Percentiles rank a stretch among this genome's conserved stretches.
phyloP scores from a whole-genome alignment of 2,888 invertebrate genomes.

The Drosophila seclusa region DNA sequence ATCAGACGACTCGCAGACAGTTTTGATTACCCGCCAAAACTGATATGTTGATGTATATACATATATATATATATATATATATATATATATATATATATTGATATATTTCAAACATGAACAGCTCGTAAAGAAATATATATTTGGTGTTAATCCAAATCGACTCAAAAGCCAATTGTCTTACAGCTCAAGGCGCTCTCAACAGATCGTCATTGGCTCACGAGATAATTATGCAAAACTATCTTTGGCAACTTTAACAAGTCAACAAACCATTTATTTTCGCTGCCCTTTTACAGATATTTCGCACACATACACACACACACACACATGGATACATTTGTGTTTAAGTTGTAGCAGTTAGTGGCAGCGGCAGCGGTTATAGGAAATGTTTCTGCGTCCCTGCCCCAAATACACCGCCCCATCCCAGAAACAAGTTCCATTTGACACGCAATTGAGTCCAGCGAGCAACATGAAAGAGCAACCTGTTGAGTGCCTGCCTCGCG shows the following conservation, averaged over 20 bases:
- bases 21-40: background rate
- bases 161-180: conserved; percentile 23
- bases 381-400: background rate
- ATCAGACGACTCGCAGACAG: background rate
- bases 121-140: background rate
- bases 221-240: conserved; percentile 63
- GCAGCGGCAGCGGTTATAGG: conserved; percentile 40
- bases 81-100: too few relatives aligned
- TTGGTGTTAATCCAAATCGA: conserved; percentile 9
- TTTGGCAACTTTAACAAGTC: conserved; percentile 56
- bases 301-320: conserved; percentile 15
- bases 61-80: too few relatives aligned
- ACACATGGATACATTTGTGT: background rate
- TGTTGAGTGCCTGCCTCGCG: conserved; percentile 49
- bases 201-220: conserved; percentile 21
- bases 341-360: conserved; percentile 22
- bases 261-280: conserved; percentile 62
- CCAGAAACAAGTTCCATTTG: conserved; percentile 66
- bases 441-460: conserved; percentile 67
- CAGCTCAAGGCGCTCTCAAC: conserved; percentile 32
- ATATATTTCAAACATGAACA: background rate
- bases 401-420: background rate
- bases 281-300: conserved; percentile 14
- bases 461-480: conserved; percentile 49
- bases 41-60: background rate